phyloP scores from a whole-genome alignment of 2,113 vertebrate genomes.

The Rhodinocichla rosea region DNA sequence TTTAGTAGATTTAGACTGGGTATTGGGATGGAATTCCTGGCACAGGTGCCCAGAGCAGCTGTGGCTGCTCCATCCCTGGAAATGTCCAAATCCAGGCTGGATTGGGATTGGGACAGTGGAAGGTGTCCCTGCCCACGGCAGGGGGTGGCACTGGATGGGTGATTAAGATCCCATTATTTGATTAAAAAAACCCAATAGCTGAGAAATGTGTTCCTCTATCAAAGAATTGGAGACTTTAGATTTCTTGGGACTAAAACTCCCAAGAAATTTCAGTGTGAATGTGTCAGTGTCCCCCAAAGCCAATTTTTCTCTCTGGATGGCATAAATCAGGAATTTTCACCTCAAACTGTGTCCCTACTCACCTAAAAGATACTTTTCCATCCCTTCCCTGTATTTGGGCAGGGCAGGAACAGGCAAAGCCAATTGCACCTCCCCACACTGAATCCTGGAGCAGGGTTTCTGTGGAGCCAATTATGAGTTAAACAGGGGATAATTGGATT shows the following conservation, averaged over 20 bases:
- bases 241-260: background rate
- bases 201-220: background rate
- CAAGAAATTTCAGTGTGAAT: background rate
- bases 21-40: background rate
- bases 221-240: background rate
- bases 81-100: background rate
- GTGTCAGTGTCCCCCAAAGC: fast-evolving
- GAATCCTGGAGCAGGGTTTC: background rate
- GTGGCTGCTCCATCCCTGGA: background rate
- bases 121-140: background rate
- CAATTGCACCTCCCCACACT: background rate
- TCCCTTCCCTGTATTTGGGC: background rate
- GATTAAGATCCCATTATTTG: too few species aligned
- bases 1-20: background rate
- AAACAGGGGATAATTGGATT: background rate
- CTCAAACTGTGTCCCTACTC: fast-evolving
- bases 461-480: background rate
- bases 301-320: background rate
- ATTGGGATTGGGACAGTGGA: background rate
- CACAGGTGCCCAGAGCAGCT: background rate
- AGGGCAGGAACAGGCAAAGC: fast-evolving
- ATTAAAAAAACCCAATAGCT: background rate
- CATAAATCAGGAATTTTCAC: background rate
- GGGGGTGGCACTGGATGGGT: background rate
- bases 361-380: fast-evolving